Percentiles rank a stretch among this genome's conserved stretches.
These are phyloP conservation scores for Trimorus sp. DNA, from an alignment of 2,888 invertebrate species.

Conservation along the genomic window DNA sequence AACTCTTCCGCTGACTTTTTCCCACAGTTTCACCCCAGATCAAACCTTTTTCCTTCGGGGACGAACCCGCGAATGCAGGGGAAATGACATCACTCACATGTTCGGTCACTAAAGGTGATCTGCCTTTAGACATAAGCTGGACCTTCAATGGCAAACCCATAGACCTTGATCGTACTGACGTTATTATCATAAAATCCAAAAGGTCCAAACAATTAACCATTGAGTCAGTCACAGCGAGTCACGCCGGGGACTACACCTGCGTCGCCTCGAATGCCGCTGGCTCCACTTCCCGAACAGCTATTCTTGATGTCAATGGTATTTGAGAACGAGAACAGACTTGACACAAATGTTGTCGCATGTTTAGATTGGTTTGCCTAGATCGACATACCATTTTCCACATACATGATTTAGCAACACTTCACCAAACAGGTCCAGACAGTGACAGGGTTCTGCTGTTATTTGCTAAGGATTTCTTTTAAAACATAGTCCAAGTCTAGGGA, in stretches of 20 bases:
- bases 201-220: slow-evolving; percentile 80
- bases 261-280: slow-evolving; percentile 82
- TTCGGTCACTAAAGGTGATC: slow-evolving; percentile 89
- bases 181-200: slow-evolving; percentile 80
- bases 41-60: slow-evolving; percentile 83
- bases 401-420: no score
- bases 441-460: neutral
- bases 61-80: slow-evolving; percentile 88
- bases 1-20: slow-evolving; percentile 4
- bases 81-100: slow-evolving; percentile 89
- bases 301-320: slow-evolving; percentile 82
- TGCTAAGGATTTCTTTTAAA: neutral
- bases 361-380: no score
- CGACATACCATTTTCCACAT: no score
- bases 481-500: neutral
- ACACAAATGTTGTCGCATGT: neutral
- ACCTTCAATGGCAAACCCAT: slow-evolving; percentile 86
- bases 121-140: slow-evolving; percentile 90
- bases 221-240: slow-evolving; percentile 81
- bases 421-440: no score
- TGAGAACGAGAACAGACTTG: neutral
- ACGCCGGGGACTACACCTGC: slow-evolving; percentile 84
- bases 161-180: slow-evolving; percentile 72
- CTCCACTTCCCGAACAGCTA: slow-evolving; percentile 80
- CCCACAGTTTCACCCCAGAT: slow-evolving; percentile 20